Conservation (phyloP, 2,797 vertebrate species). For the Podarcis lilfordi region DNA sequence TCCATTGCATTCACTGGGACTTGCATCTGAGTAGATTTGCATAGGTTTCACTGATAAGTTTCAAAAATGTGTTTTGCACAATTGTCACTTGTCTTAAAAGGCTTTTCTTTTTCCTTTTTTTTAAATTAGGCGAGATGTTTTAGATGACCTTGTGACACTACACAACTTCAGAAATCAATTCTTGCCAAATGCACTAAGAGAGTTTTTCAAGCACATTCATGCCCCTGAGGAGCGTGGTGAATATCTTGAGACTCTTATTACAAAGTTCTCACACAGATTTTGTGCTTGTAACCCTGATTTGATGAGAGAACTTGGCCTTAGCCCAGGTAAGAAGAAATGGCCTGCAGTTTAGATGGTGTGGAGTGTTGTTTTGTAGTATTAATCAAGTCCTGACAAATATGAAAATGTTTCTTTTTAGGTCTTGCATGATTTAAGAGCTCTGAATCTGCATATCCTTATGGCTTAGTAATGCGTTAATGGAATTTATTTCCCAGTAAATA, state of each 20-base stretch:
- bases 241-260: slow-evolving; percentile 98
- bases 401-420: not conserved
- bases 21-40: not conserved
- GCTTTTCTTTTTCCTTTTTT: slow-evolving; percentile 35
- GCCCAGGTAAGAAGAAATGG: slow-evolving; percentile 87
- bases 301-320: slow-evolving; percentile 93
- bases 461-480: not conserved
- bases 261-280: slow-evolving; percentile 98
- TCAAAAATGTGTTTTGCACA: slow-evolving; percentile 20
- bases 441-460: not conserved
- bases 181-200: slow-evolving; percentile 95
- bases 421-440: not conserved
- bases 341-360: slow-evolving; percentile 6
- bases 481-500: not conserved
- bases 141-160: slow-evolving; percentile 96
- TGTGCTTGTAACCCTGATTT: slow-evolving; percentile 94
- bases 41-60: not conserved
- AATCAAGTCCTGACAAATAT: slow-evolving; percentile 13
- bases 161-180: slow-evolving; percentile 99
- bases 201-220: slow-evolving; percentile 98
- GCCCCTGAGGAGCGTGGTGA: slow-evolving; percentile 97
- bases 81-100: not conserved
- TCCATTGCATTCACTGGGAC: too few species aligned
- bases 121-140: slow-evolving; percentile 89
- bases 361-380: not conserved